Evolutionary conservation across 1,140 invertebrate genomes (phyloP).

Genomic region (Bombyx mandarina): DNA sequence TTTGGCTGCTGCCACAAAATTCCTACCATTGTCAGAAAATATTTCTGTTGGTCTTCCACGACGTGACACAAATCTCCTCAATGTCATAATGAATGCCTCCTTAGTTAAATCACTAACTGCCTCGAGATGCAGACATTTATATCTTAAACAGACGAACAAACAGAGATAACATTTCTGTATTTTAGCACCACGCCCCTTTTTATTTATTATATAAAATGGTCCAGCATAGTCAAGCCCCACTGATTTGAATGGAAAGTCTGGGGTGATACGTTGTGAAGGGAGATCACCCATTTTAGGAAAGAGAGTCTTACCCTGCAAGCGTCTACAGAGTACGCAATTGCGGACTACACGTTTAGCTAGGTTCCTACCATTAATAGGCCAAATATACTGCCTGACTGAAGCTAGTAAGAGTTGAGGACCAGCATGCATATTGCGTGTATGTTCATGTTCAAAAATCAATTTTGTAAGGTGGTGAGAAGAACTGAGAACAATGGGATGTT

Average conservation of each 20-base stretch:
- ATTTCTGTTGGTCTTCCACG: conserved; percentile 15
- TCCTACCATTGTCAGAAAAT: conserved; percentile 11
- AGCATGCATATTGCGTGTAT: conserved; percentile 1
- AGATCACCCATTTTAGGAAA: conserved; percentile 10
- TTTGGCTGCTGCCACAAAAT: conserved; percentile 14
- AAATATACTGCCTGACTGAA: conserved; percentile 7
- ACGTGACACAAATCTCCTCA: conserved; percentile 16
- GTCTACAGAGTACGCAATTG: conserved; percentile 7
- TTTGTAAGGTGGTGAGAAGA: conserved; percentile 6
- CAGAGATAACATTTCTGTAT: not conserved
- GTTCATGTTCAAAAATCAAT: conserved; percentile 5
- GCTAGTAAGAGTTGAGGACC: conserved; percentile 14
- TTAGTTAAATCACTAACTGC: conserved; percentile 23
- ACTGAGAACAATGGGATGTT: conserved; percentile 4
- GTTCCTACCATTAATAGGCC: conserved; percentile 11
- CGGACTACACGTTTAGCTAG: conserved; percentile 11
- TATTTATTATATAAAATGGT: conserved; percentile 16
- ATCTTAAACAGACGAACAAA: conserved; percentile 1
- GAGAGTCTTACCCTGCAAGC: conserved; percentile 7
- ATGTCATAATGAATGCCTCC: conserved; percentile 16
- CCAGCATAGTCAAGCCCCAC: conserved; percentile 37
- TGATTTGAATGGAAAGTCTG: conserved; percentile 13
- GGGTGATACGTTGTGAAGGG: conserved; percentile 4
- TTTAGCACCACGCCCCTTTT: conserved; percentile 11
- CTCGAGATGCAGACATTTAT: conserved; percentile 1